Evolutionary conservation across 1,140 invertebrate genomes (phyloP).

Genomic region (Penaeus vannamei): DNA sequence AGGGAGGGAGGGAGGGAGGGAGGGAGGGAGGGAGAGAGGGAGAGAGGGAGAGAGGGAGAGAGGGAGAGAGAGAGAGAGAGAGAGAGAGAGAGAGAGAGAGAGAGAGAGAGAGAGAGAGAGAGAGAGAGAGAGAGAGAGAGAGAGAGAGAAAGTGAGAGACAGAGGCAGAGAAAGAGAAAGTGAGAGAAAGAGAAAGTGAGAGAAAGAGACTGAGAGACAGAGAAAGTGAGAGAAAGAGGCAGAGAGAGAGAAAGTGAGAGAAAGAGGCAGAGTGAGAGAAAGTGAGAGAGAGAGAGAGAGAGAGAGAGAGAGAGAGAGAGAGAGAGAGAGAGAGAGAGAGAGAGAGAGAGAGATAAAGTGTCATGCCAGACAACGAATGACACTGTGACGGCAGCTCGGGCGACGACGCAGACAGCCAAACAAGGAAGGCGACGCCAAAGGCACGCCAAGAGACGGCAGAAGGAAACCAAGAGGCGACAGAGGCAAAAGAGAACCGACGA

Average conservation of each 20-base stretch:
- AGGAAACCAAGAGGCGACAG: conserved; percentile 1
- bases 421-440: not conserved
- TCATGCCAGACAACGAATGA: not conserved
- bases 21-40: too few relatives aligned
- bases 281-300: not conserved
- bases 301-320: conserved; percentile 17
- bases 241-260: not conserved
- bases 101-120: not conserved
- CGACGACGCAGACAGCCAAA: not conserved
- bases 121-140: not conserved
- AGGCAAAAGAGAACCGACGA: not conserved
- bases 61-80: too few relatives aligned
- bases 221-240: not conserved
- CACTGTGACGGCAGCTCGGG: not conserved
- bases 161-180: not conserved
- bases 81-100: too few relatives aligned
- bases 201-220: not conserved
- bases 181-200: not conserved
- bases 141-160: not conserved
- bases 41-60: too few relatives aligned
- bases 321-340: not conserved
- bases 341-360: not conserved
- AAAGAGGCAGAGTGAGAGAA: too few relatives aligned
- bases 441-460: not conserved
- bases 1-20: too few relatives aligned